phyloP scores from a whole-genome alignment of 2,888 invertebrate species.

The Tachystola acroxantha region DNA sequence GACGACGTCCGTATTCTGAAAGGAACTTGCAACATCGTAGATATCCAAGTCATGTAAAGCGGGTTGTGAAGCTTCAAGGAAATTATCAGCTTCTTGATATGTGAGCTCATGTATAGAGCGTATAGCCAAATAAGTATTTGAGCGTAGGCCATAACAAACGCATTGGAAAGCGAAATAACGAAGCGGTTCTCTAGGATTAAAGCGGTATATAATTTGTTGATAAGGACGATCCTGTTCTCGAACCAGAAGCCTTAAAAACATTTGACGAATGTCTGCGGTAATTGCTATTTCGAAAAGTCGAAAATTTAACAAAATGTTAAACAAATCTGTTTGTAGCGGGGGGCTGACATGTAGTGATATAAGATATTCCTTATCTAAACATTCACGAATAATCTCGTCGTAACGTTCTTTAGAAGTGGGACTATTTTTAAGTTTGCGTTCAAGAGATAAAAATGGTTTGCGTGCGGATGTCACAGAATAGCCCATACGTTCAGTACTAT shows the following conservation, averaged over 20 bases:
- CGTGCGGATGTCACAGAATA: not conserved
- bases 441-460: not conserved
- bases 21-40: slow-evolving; percentile 6
- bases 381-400: slow-evolving; percentile 4
- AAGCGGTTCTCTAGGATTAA: not conserved
- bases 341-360: not conserved
- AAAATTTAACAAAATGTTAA: slow-evolving; percentile 3
- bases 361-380: slow-evolving; percentile 7
- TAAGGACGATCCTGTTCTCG: not conserved
- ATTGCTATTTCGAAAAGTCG: slow-evolving; percentile 1
- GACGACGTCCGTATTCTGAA: slow-evolving; percentile 2
- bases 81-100: not conserved
- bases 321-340: slow-evolving; percentile 3
- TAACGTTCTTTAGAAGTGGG: not conserved
- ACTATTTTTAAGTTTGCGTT: not conserved
- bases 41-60: slow-evolving; percentile 4
- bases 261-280: slow-evolving; percentile 4
- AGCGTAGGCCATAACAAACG: slow-evolving; percentile 5
- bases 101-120: slow-evolving; percentile 3
- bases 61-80: not conserved
- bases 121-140: slow-evolving; percentile 4
- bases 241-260: slow-evolving; percentile 2
- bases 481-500: not conserved
- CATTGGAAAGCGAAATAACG: slow-evolving; percentile 1
- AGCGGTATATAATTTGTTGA: slow-evolving; percentile 3